Evolutionary conservation across 2,113 vertebrate species (phyloP), one percentile per base, ranked within the genome.

Genomic region (Gila orcuttii): DNA sequence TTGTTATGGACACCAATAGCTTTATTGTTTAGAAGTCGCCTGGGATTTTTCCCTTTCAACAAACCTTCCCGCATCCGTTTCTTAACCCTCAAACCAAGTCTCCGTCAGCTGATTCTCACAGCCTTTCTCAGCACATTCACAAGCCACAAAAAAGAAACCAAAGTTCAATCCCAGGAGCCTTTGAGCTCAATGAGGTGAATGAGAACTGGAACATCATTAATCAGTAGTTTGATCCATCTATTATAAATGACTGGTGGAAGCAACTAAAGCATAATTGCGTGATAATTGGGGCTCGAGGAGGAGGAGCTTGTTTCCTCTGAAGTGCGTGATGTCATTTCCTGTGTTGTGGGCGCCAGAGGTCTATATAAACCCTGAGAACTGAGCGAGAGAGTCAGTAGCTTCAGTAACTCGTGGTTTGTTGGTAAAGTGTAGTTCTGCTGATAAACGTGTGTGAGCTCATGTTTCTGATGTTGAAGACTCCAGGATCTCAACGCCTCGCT

Each of bases 401-500:
- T 42, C 42, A 10, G 42, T 8, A 42, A 42, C 42, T 9, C 42
- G 42, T 42, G 42, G 42, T 42, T 9, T 42, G 42, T 42, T 10
- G 42, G 42, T 42, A 9, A 10, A 42, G 42, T 42, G 7, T 42
- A 1, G 39, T 42, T 42, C 42, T 42, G 42, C 42, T 42, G 42
- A 9, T 42, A 42, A 42, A 42, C 42, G 42, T 2, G 42, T 42
- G 42, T 42, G 42, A 42, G 42, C 42, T 42, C 42, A 42, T 10
- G 8, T 42, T 42, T 10, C 42, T 42, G 45, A 89, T 88, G 60
- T 69, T 74, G 17, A 88, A 75, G 75, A 88, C 82, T 39, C 87
- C 82, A 66, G 86, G 83, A 36, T 68, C 87, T 36, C 86, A 90
- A 52, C 93, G 42, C 9, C 42, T 42, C 28, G 77, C 91, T 33